Evolutionary conservation across 2,113 vertebrate species (phyloP), one percentile per base, ranked within the genome.

Genomic region (Eurystomus gularis): DNA sequence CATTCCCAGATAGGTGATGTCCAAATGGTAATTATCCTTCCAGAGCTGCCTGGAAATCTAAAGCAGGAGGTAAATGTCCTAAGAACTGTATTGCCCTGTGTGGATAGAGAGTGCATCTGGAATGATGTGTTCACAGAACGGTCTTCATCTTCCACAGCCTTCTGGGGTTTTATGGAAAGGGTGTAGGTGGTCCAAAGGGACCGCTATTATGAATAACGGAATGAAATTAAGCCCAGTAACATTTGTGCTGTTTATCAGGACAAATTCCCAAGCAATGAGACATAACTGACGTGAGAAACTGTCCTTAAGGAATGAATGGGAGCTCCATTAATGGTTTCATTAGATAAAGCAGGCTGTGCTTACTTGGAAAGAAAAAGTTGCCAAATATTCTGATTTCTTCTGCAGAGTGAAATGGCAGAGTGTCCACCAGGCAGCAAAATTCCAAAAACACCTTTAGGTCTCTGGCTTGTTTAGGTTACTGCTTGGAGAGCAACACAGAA

Each of bases 241-340:
- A 86, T 86, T 95, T 90, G 70, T 2, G 3, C 20, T 70, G 57
- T 93, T 96, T 94, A 95, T 96, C 96, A 94, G 80, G 88, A 94
- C 31, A 42, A 86, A 96, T 96, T 95, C 94, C 86, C 72, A 33
- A 95, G 90, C 86, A 96, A 83, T 96, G 96, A 96, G 72, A 66
- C 39, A 75, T 1, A 78, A 76, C 76, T 92, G 88, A 93, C 19
- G 7, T 66, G 71, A 91, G 86, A 57, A 95, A 62, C 75, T 16
- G 82, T 96, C 88, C 70, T 91, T 68, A 52, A 88, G 86, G 88
- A 93, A 92, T 80, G 60, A 49, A 51, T 52, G 37, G 72, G 72
- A 31, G 4, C 88, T 68, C 33, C 82, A 83, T 86, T 42, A 81
- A 90, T 84, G 40, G 35, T 52, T 93, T 83, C 2, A 4, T 37